Conservation (phyloP, 2,888 invertebrate species). For the Serrognathus titanus region DNA sequence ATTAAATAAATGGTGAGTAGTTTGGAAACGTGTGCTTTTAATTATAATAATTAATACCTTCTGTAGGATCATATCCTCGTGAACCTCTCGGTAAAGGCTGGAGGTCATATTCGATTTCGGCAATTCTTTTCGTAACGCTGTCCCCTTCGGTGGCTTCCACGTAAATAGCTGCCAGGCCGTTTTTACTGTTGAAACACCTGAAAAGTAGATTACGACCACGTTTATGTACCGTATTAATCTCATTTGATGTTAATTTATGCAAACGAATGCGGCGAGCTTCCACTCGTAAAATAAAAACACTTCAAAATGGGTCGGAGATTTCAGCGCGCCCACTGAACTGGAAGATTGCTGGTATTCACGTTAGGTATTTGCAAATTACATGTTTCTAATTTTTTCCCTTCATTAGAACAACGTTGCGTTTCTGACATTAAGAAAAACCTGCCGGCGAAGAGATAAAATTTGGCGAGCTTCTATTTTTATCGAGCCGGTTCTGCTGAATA, state of each 20-base stretch:
- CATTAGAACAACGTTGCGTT: too few species aligned
- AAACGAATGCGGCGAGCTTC: too few species aligned
- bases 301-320: not conserved
- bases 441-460: too few species aligned
- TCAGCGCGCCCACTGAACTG: not conserved
- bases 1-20: too few species aligned
- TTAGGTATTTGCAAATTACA: too few species aligned
- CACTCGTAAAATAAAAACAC: conserved; percentile 9
- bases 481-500: not conserved
- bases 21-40: too few species aligned
- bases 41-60: conserved; percentile 45
- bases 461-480: not conserved
- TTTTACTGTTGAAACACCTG: conserved; percentile 63
- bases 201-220: not conserved
- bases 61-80: conserved; percentile 56
- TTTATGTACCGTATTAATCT: too few species aligned
- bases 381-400: too few species aligned
- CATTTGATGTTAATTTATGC: too few species aligned
- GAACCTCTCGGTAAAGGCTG: conserved; percentile 54
- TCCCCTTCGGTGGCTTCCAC: conserved; percentile 57
- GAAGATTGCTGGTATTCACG: too few species aligned
- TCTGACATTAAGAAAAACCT: too few species aligned
- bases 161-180: conserved; percentile 64
- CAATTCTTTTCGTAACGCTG: conserved; percentile 53
- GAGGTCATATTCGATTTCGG: conserved; percentile 68